Evolutionary conservation across 1,140 invertebrate genomes (phyloP).

Genomic region (Cydia fagiglandana): DNA sequence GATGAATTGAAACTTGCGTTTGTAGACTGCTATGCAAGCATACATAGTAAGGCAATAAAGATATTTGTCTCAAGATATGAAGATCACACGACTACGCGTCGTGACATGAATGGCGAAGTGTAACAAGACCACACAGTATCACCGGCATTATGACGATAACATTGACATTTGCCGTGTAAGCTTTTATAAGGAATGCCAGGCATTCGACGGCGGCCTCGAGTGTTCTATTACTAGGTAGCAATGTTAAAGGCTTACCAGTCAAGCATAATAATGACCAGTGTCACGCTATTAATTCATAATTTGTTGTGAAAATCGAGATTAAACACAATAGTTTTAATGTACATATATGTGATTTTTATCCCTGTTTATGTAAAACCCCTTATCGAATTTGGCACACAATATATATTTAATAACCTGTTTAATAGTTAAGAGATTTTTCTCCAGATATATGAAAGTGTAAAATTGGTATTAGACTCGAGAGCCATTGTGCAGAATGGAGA

Average conservation of each 20-base stretch:
- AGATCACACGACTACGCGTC: not conserved
- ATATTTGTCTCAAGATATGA: conserved; percentile 2
- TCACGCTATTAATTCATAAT: not conserved
- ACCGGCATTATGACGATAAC: conserved; percentile 24
- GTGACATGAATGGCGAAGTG: conserved; percentile 25
- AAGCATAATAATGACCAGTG: conserved; percentile 8
- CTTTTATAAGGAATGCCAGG: conserved; percentile 29
- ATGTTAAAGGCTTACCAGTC: conserved; percentile 1
- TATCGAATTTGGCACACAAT: too few species aligned
- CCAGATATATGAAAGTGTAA: too few species aligned
- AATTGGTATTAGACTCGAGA: too few species aligned
- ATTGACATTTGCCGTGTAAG: conserved; percentile 23
- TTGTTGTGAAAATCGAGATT: not conserved
- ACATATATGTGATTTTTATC: too few species aligned
- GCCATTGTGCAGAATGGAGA: too few species aligned
- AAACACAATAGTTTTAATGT: too few species aligned
- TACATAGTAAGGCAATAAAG: not conserved
- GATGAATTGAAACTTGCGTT: too few species aligned
- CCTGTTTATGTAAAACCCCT: too few species aligned
- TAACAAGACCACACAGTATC: conserved; percentile 29
- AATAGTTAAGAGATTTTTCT: too few species aligned
- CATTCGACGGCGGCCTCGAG: conserved; percentile 20
- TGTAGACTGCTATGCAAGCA: not conserved
- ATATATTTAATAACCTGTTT: too few species aligned
- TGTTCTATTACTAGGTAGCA: conserved; percentile 24